Conservation (phyloP, 2,797 vertebrate genomes). For the Tenualosa thibaudeaui region DNA sequence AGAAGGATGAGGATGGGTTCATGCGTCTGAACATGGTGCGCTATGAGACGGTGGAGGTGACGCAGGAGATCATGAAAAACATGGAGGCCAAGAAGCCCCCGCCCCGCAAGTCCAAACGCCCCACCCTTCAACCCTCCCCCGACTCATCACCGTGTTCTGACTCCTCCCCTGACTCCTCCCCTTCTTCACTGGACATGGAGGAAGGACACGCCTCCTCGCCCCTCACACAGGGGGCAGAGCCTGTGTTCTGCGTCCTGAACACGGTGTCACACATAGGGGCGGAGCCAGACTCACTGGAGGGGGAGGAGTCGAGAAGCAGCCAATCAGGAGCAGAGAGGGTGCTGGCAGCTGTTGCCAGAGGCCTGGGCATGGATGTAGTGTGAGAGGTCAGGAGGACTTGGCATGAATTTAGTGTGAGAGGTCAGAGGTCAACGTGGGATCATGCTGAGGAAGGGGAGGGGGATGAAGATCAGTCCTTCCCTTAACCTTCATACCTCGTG, state of each 20-base stretch:
- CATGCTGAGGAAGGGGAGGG: too few relatives aligned
- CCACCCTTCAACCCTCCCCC: conserved; percentile 15
- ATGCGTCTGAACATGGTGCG: conserved; percentile 80
- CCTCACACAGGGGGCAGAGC: conserved; percentile 55
- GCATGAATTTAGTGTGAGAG: conserved; percentile 64
- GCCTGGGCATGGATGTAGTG: conserved; percentile 81
- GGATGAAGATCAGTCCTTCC: background rate
- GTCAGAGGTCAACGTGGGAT: background rate
- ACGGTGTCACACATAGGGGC: conserved; percentile 70
- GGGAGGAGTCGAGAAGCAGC: conserved; percentile 49
- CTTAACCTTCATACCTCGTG: background rate
- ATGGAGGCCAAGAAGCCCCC: conserved; percentile 74
- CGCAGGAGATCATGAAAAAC: conserved; percentile 83
- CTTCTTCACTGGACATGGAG: conserved; percentile 62
- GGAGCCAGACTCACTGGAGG: conserved; percentile 55
- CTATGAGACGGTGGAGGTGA: conserved; percentile 82
- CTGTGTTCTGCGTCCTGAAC: conserved; percentile 75
- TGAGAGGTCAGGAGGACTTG: conserved; percentile 48
- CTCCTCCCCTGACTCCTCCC: conserved; percentile 66
- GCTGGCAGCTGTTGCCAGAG: conserved; percentile 76
- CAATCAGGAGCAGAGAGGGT: conserved; percentile 70
- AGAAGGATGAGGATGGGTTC: conserved; percentile 74
- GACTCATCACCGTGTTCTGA: conserved; percentile 31
- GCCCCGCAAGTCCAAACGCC: conserved; percentile 62
- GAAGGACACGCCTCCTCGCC: conserved; percentile 58